Conservation (phyloP, 2,797 vertebrate species). For the Alfaro cultratus region DNA sequence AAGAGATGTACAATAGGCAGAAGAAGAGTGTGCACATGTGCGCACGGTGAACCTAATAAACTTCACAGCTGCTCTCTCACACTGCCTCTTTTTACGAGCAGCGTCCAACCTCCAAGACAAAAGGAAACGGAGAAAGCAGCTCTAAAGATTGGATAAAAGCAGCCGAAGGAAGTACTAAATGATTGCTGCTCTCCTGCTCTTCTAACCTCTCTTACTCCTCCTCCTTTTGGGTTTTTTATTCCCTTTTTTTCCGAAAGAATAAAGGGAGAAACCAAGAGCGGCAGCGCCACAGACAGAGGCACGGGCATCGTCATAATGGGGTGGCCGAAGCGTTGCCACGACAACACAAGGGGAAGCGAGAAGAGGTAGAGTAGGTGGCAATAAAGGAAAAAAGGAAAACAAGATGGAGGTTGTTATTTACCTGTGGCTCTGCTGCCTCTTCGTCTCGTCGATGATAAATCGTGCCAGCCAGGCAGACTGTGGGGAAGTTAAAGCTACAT, state of each 20-base stretch:
- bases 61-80: conserved; percentile 62
- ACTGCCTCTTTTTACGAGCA: conserved; percentile 49
- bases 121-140: conserved; percentile 71
- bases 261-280: conserved; percentile 62
- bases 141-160: conserved; percentile 69
- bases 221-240: conserved; percentile 35
- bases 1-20: conserved; percentile 13
- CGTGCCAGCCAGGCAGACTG: conserved; percentile 42
- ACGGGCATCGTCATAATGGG: conserved; percentile 78
- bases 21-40: conserved; percentile 2
- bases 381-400: conserved; percentile 41
- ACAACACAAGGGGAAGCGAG: conserved; percentile 72
- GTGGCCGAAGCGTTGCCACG: conserved; percentile 78
- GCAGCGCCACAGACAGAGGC: conserved; percentile 75
- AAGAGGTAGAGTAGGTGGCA: conserved; percentile 63
- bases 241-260: conserved; percentile 66
- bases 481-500: neutral
- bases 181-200: conserved; percentile 58
- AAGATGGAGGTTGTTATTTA: conserved; percentile 63
- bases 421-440: conserved; percentile 57
- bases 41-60: conserved; percentile 61
- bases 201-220: conserved; percentile 31
- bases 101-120: conserved; percentile 69
- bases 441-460: conserved; percentile 49
- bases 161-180: conserved; percentile 68